Evolutionary conservation across 2,888 invertebrate genomes (phyloP), one percentile per base, ranked within the genome.

Genomic region (Pristionchus maxplancki): DNA sequence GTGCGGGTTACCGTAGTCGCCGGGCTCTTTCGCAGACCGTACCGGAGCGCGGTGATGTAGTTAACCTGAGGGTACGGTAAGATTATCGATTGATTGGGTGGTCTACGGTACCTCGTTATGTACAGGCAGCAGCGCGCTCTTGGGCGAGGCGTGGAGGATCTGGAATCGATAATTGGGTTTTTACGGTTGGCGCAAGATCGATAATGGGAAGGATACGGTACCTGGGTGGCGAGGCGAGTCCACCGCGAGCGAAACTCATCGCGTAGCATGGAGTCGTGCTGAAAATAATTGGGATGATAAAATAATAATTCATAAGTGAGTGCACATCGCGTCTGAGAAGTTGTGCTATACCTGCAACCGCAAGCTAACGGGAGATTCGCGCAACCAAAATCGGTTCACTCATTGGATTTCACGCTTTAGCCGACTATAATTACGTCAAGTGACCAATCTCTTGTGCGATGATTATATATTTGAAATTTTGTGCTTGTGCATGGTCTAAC

Each of bases 11-110:
- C 74, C 6, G 74, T 40, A 9, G 24, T 24, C 6, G 74, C 74
- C 2, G 74, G 74, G 40, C 74, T 74, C 74, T 74, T 74, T 5
- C 31, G 37, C 40, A 74, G 44, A 74, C 74, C 74, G 40, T 74
- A 40, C 20, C 74, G 74, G 6, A 74, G 74, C 4, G 74, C 74
- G 20, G 74, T 74, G 74, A 74, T 37, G 74, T 74, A 74, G 40
- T 37, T 74, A 40, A 44, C 74, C 37, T 74, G 24, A 24, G 24
- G 20, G 11, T 74, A 44, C 74, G 40, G 74, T 40, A 74, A 34
- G 67, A 40, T 0, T 74, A 74, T 74, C n/a, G 74, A 74, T 74
- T 40, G 5, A 31, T 15, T 28, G 11, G 31, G 11, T 1, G 50
- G 13, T n/a, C n/a, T 67, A 67, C 31, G 31, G n/a, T 34, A 67